Percentiles rank a stretch among this genome's conserved stretches.
Conservation (phyloP, 2,888 invertebrate genomes). For the Aplocera efformata region DNA sequence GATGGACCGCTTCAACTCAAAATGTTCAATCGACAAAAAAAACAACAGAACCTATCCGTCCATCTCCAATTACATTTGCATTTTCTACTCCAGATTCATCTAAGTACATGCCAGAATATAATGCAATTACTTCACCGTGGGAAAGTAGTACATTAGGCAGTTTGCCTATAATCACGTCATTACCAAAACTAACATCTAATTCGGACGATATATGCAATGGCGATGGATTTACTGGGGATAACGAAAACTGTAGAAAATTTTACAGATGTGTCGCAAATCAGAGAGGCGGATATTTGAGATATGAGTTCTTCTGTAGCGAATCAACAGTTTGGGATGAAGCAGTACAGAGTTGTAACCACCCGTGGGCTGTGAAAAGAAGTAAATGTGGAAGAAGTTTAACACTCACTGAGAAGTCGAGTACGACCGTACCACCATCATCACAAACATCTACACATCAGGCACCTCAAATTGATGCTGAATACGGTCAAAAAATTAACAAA, state of each 20-base stretch:
- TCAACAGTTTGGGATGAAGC: conserved; percentile 90
- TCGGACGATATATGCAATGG: conserved; percentile 67
- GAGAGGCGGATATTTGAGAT: conserved; percentile 82
- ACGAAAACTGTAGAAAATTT: conserved; percentile 86
- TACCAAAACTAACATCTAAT: conserved; percentile 17
- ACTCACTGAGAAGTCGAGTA: conserved; percentile 15
- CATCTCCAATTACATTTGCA: conserved; percentile 3
- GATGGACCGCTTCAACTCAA: conserved; percentile 10
- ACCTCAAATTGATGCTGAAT: conserved; percentile 5
- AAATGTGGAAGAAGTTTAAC: conserved; percentile 50
- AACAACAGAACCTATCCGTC: conserved; percentile 2
- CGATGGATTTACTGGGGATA: conserved; percentile 88
- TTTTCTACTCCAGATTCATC: conserved; percentile 2
- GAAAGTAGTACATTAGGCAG: conserved; percentile 4
- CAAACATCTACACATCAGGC: conserved; percentile 16
- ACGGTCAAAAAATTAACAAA: conserved; percentile 18
- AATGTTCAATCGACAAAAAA: conserved; percentile 7
- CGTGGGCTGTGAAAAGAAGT: conserved; percentile 78
- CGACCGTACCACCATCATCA: conserved; percentile 10
- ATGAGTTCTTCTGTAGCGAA: conserved; percentile 87
- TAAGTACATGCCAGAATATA: conserved; percentile 6
- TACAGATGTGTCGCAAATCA: conserved; percentile 87
- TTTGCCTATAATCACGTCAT: conserved; percentile 21
- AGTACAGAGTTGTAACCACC: conserved; percentile 86
- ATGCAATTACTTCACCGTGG: conserved; percentile 7